These are phyloP conservation scores for Drosophila flavopinicola DNA, from an alignment of 2,888 invertebrate genomes.

Conservation along the genomic window DNA sequence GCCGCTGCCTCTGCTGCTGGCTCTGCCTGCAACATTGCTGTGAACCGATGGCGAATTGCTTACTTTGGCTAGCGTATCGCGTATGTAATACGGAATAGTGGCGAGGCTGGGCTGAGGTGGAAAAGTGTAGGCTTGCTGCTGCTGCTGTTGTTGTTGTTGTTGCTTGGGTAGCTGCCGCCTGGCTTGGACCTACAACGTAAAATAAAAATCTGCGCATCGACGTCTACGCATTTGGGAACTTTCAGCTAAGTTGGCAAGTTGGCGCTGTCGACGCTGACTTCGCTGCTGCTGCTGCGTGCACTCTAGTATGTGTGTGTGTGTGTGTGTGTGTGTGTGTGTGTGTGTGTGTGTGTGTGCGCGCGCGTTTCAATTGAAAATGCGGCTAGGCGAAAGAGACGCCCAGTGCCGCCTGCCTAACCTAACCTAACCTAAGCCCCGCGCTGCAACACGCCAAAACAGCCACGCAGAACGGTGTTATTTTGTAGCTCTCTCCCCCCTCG, in stretches of 20 bases:
- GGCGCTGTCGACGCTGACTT: constrained; percentile 32
- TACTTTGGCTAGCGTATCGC: constrained; percentile 20
- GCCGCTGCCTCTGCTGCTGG: too few relatives aligned
- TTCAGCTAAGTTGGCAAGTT: constrained; percentile 38
- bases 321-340: constrained; percentile 2
- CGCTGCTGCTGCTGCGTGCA: constrained; percentile 32
- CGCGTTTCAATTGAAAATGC: constrained; percentile 74
- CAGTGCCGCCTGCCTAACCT: constrained; percentile 7
- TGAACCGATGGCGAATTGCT: constrained; percentile 42
- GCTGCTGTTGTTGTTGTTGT: constrained; percentile 3
- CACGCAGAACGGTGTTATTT: background rate
- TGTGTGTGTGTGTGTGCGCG: constrained; percentile 33
- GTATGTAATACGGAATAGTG: constrained; percentile 4
- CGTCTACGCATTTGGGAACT: constrained; percentile 52
- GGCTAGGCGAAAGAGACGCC: constrained; percentile 58
- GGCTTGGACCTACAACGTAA: constrained; percentile 55
- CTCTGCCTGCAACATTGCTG: constrained; percentile 36
- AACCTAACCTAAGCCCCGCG: background rate
- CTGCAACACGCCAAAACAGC: background rate
- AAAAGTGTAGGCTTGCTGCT: constrained; percentile 3
- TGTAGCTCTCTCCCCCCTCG: background rate
- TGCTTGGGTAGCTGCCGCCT: constrained; percentile 24
- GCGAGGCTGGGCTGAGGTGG: background rate
- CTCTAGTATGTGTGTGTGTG: constrained; percentile 12
- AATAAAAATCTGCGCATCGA: constrained; percentile 58